phyloP scores from a whole-genome alignment of 1,140 invertebrate genomes.

The Procambarus virginalis region DNA sequence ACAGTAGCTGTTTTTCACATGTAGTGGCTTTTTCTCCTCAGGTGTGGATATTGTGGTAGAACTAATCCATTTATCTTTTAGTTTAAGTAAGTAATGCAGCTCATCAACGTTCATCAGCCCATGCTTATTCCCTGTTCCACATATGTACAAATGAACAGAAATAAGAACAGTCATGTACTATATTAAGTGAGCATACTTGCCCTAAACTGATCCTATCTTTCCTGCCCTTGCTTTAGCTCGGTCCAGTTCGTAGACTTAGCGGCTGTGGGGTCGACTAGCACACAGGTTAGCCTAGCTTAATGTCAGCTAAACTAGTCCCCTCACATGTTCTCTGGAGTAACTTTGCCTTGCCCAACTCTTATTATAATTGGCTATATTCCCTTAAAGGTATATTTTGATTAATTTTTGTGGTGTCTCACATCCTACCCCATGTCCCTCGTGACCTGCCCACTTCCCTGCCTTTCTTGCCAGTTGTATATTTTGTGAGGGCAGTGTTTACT shows the following conservation, averaged over 20 bases:
- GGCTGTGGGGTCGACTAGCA: constrained; percentile 59
- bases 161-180: background rate
- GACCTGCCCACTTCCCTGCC: background rate
- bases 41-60: background rate
- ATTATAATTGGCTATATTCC: background rate
- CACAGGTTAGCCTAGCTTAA: constrained; percentile 57
- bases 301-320: constrained; percentile 25
- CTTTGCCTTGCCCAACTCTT: background rate
- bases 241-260: constrained; percentile 50
- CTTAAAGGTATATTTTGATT: background rate
- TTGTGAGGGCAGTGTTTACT: background rate
- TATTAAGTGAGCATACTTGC: constrained; percentile 13
- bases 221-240: constrained; percentile 58
- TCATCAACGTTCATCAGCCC: background rate
- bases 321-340: constrained; percentile 31
- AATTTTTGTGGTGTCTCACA: background rate
- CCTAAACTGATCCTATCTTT: constrained; percentile 52
- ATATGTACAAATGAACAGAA: background rate
- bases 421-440: background rate
- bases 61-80: background rate
- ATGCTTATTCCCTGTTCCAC: constrained; percentile 8
- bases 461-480: background rate
- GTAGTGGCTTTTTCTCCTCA: background rate
- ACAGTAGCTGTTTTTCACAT: background rate
- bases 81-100: background rate